Evolutionary conservation across 2,797 vertebrate genomes (phyloP).

Genomic region (Setipinna tenuifilis): DNA sequence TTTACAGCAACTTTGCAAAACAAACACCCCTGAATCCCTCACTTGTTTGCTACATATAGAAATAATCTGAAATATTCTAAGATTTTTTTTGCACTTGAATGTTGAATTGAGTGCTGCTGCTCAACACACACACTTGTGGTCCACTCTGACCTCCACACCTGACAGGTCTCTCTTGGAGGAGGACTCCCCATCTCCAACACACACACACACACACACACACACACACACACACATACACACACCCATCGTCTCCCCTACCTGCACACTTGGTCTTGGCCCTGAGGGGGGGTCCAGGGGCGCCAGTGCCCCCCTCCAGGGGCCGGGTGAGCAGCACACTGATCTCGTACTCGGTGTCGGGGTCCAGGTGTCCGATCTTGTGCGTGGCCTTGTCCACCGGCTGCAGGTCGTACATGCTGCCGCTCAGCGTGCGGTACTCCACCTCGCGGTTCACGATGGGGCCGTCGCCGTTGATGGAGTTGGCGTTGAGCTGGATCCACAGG

Average conservation of each 20-base stretch:
- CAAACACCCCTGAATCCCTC: too few relatives aligned
- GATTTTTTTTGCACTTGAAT: too few relatives aligned
- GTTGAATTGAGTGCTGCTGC: too few relatives aligned
- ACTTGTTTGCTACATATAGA: too few relatives aligned
- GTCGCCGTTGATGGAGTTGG: constrained; percentile 96
- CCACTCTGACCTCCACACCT: too few relatives aligned
- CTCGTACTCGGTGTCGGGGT: constrained; percentile 95
- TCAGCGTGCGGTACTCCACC: constrained; percentile 92
- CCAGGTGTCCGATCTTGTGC: constrained; percentile 94
- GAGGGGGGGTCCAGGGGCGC: constrained; percentile 90
- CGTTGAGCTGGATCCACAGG: constrained; percentile 94
- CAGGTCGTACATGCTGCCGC: constrained; percentile 93
- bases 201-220: constrained; percentile 52
- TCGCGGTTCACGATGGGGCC: constrained; percentile 91
- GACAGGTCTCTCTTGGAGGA: too few relatives aligned
- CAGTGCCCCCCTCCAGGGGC: constrained; percentile 93
- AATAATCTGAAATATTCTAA: too few relatives aligned
- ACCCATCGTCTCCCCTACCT: constrained; percentile 78
- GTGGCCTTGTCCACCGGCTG: constrained; percentile 92
- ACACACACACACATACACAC: constrained; percentile 31
- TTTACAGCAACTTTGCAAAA: too few relatives aligned
- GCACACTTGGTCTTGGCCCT: constrained; percentile 95
- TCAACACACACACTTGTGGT: too few relatives aligned
- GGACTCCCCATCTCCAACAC: too few relatives aligned
- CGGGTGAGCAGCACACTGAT: constrained; percentile 95